Evolutionary conservation across 2,797 vertebrate species (phyloP).

Genomic region (Ara ararauna): DNA sequence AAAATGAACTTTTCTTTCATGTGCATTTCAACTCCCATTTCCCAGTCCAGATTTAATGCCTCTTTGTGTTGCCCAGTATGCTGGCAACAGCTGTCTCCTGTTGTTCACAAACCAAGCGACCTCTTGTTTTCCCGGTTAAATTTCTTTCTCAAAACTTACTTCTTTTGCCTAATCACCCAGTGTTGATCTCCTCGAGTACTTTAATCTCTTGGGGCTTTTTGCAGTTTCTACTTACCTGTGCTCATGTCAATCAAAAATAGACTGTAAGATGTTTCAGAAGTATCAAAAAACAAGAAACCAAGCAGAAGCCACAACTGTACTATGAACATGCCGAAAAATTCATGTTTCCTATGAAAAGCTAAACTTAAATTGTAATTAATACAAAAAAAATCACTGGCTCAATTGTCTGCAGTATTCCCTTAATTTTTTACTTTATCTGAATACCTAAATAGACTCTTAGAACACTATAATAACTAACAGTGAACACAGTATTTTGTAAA

Average conservation of each 20-base stretch:
- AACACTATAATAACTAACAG: background rate
- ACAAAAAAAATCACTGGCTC: background rate
- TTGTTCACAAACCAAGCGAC: background rate
- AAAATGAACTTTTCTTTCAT: background rate
- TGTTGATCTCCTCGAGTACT: background rate
- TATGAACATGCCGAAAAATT: background rate
- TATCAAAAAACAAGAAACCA: background rate
- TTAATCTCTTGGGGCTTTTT: background rate
- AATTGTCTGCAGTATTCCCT: background rate
- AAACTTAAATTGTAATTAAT: background rate
- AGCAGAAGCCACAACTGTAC: background rate
- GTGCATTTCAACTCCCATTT: background rate
- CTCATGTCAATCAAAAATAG: background rate
- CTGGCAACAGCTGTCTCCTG: background rate
- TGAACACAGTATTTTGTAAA: background rate
- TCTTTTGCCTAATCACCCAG: background rate
- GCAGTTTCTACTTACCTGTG: background rate
- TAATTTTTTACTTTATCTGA: background rate
- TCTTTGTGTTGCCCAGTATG: background rate
- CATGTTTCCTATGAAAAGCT: background rate
- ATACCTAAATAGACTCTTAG: background rate
- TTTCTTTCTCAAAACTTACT: background rate
- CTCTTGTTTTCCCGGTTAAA: background rate
- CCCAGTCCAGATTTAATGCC: background rate
- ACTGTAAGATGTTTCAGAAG: background rate